These are phyloP conservation scores for Euphonia xanthogaster DNA, from an alignment of 2,797 vertebrate genomes.

Conservation along the genomic window DNA sequence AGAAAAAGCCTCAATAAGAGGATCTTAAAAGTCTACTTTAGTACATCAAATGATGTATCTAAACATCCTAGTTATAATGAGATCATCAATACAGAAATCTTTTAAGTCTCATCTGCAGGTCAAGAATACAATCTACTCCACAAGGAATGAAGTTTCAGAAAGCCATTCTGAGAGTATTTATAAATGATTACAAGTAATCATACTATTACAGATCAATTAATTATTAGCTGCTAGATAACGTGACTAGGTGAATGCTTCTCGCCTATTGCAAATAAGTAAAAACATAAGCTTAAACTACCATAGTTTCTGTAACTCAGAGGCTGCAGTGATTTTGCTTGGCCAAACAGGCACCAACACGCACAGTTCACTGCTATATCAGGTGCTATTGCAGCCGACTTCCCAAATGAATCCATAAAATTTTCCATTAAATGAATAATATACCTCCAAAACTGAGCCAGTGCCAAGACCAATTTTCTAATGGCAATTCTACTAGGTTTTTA, in stretches of 20 bases:
- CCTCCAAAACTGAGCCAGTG: not conserved
- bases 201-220: not conserved
- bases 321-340: not conserved
- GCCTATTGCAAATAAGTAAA: not conserved
- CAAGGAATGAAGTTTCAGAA: not conserved
- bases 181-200: not conserved
- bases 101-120: not conserved
- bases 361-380: not conserved
- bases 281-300: not conserved
- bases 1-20: not conserved
- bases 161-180: not conserved
- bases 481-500: not conserved
- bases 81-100: not conserved
- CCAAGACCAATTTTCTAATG: not conserved
- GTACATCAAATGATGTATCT: not conserved
- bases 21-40: not conserved
- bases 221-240: not conserved
- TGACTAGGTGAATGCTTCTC: not conserved
- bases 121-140: not conserved
- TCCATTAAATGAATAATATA: not conserved
- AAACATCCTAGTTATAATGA: not conserved
- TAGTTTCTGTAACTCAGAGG: not conserved
- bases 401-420: not conserved
- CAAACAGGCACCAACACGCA: rapidly evolving
- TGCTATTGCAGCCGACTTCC: not conserved